Evolutionary conservation across 2,797 vertebrate species (phyloP).

Genomic region (Ctenopoma multispine): DNA sequence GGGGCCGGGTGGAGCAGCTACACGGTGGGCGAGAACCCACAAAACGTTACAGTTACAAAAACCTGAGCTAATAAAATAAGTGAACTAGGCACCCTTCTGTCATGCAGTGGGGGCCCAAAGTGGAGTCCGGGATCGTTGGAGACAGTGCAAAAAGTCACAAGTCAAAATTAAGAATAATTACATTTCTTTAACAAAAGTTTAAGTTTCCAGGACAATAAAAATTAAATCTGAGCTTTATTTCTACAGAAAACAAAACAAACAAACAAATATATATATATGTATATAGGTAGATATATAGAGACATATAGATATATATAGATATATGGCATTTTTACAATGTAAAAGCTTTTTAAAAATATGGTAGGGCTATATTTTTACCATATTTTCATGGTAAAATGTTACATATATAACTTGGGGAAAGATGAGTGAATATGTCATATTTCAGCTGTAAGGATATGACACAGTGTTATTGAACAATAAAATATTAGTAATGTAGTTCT

Average conservation of each 20-base stretch:
- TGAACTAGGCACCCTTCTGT: conserved; percentile 29
- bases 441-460: conserved; percentile 3
- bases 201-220: not conserved
- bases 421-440: not conserved
- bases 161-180: not conserved
- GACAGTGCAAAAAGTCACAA: not conserved
- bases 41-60: conserved; percentile 51
- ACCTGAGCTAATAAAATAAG: conserved; percentile 33
- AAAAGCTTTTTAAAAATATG: no score
- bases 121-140: not conserved
- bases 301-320: no score
- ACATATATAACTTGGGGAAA: not conserved
- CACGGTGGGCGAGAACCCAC: conserved; percentile 46
- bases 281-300: no score
- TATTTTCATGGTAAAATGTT: not conserved
- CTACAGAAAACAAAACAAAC: no score
- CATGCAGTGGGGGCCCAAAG: conserved; percentile 9
- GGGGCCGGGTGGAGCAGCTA: conserved; percentile 44
- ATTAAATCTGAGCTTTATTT: not conserved
- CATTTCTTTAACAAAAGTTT: not conserved
- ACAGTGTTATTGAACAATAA: not conserved
- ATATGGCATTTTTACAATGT: no score
- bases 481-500: not conserved
- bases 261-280: no score
- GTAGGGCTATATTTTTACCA: no score